A percentile compares a stretch with the other conserved stretches of the same genome.
These are phyloP conservation scores for Diplodus sargus DNA, from an alignment of 2,797 vertebrate species.

Conservation along the genomic window DNA sequence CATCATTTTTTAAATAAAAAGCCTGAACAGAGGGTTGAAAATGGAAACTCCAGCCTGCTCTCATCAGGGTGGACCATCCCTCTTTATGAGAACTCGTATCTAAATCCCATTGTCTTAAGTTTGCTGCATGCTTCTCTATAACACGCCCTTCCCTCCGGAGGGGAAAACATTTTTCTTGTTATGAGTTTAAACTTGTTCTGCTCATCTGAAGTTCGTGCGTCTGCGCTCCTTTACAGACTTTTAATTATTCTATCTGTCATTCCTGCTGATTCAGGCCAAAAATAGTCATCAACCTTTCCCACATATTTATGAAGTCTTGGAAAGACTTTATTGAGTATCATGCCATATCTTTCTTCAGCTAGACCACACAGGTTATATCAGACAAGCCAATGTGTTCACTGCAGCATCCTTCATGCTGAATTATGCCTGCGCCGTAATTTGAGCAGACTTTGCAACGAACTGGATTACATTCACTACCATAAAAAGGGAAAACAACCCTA, in stretches of 20 bases:
- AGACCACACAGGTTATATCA: constrained; percentile 1
- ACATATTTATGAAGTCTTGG: background rate
- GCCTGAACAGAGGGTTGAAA: background rate
- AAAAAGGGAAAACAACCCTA: background rate
- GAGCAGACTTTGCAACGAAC: background rate
- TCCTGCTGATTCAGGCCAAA: background rate
- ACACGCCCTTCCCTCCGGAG: background rate
- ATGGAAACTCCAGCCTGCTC: background rate
- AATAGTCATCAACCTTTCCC: background rate
- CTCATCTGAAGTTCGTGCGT: background rate
- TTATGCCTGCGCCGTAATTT: background rate
- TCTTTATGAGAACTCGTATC: background rate
- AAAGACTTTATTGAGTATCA: background rate
- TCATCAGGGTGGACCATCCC: background rate
- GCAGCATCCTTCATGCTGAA: background rate
- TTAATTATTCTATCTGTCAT: background rate
- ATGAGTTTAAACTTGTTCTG: constrained; percentile 16
- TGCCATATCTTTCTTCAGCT: background rate
- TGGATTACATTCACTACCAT: background rate
- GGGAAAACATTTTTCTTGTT: background rate
- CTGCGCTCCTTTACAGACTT: background rate
- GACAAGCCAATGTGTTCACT: background rate
- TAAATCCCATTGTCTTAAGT: background rate
- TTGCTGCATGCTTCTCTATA: background rate
- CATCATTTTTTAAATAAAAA: background rate